phyloP scores from a whole-genome alignment of 64 coral and sea anemone species.

The Porites australiensis region DNA sequence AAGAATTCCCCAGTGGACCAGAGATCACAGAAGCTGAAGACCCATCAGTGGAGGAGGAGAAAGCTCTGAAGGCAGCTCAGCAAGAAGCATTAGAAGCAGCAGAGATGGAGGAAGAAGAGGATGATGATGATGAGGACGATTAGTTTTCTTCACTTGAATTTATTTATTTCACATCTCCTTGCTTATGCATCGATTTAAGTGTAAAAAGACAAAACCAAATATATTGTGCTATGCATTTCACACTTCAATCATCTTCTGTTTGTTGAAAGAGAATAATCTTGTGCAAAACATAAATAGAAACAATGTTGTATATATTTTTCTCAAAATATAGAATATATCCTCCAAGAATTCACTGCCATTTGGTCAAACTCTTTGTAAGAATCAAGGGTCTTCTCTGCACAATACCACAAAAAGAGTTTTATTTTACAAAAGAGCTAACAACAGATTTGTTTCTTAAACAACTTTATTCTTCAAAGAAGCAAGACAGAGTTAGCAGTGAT shows the following conservation, averaged over 20 bases:
- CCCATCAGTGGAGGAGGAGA: constrained; percentile 98
- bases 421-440: not conserved
- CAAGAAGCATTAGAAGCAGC: constrained; percentile 91
- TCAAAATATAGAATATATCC: too few relatives aligned
- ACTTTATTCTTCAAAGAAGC: constrained; percentile 4
- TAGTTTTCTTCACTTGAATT: constrained; percentile 23
- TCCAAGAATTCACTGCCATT: too few relatives aligned
- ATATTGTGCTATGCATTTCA: too few relatives aligned
- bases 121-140: constrained; percentile 97
- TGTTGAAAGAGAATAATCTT: too few relatives aligned
- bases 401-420: not conserved
- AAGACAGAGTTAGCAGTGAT: not conserved
- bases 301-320: too few relatives aligned
- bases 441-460: too few relatives aligned
- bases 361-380: too few relatives aligned
- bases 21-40: constrained; percentile 98
- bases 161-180: not conserved
- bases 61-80: constrained; percentile 95
- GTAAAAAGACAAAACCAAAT: not conserved
- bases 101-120: constrained; percentile 95
- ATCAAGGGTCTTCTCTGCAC: not conserved
- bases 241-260: too few relatives aligned
- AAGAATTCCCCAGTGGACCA: constrained; percentile 97
- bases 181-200: not conserved
- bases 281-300: too few relatives aligned